phyloP scores from a whole-genome alignment of 1,140 invertebrate genomes.

The Gonioctena quinquepunctata region DNA sequence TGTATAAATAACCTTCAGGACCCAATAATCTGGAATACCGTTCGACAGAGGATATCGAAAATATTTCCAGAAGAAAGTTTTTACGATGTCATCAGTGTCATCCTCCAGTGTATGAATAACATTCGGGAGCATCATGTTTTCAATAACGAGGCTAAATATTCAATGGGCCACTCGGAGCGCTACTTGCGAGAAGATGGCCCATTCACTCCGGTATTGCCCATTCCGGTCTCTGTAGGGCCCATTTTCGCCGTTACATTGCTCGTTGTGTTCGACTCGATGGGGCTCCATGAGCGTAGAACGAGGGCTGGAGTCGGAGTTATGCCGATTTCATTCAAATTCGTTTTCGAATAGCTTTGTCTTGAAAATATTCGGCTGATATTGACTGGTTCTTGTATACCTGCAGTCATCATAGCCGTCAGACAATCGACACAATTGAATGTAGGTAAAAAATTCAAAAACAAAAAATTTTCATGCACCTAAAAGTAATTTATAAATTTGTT shows the following conservation, averaged over 20 bases:
- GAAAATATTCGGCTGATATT: constrained; percentile 29
- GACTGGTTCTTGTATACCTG: constrained; percentile 3
- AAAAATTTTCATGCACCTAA: too few species aligned
- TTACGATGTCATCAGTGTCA: constrained; percentile 24
- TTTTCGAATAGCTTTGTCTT: constrained; percentile 32
- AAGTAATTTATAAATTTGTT: too few species aligned
- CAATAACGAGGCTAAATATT: constrained; percentile 50
- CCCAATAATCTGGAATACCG: not conserved
- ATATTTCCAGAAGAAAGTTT: constrained; percentile 11
- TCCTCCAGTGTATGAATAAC: constrained; percentile 28
- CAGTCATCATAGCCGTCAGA: too few species aligned
- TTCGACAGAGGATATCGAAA: not conserved
- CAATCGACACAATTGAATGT: too few species aligned
- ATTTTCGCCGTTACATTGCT: constrained; percentile 38
- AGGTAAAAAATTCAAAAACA: too few species aligned
- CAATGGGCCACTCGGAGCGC: constrained; percentile 44
- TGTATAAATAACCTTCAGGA: not conserved
- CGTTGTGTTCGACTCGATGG: constrained; percentile 35
- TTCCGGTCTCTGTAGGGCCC: constrained; percentile 44
- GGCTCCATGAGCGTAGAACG: constrained; percentile 29
- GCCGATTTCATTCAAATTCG: constrained; percentile 40
- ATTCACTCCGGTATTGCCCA: constrained; percentile 44
- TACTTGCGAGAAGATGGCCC: constrained; percentile 36
- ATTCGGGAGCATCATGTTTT: constrained; percentile 39
- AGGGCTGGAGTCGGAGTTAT: constrained; percentile 22